Conservation (phyloP, 2,797 vertebrate species). For the Chiroxiphia lanceolata region DNA sequence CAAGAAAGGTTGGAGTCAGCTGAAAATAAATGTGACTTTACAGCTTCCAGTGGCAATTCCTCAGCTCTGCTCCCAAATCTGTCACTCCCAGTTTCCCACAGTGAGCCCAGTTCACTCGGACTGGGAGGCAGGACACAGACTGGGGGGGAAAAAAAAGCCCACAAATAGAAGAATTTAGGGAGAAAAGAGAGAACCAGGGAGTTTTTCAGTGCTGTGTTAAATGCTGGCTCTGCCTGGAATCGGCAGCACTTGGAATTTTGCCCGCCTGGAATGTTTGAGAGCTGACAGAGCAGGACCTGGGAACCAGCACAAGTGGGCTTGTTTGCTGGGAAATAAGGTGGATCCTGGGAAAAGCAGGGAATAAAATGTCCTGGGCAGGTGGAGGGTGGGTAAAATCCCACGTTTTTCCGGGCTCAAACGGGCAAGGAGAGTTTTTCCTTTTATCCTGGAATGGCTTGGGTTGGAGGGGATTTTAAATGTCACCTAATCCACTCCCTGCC, state of each 20-base stretch:
- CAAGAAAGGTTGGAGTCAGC: not conserved
- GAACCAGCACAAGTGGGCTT: not conserved
- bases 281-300: conserved; percentile 2
- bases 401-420: not conserved
- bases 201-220: not conserved
- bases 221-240: not conserved
- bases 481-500: not conserved
- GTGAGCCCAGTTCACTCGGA: not conserved
- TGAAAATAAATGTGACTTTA: conserved; percentile 12
- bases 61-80: not conserved
- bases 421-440: no score
- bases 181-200: not conserved
- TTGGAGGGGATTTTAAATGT: not conserved
- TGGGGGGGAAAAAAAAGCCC: not conserved
- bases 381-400: not conserved
- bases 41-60: not conserved
- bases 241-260: not conserved
- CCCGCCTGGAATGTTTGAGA: not conserved
- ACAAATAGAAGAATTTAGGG: not conserved
- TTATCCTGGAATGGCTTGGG: not conserved
- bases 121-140: not conserved
- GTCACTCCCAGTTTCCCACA: not conserved
- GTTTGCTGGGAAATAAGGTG: not conserved
- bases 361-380: not conserved
- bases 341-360: not conserved